Percentiles rank a stretch among this genome's conserved stretches.
phyloP scores from a whole-genome alignment of 2,113 vertebrate species.

The Cygnus atratus region DNA sequence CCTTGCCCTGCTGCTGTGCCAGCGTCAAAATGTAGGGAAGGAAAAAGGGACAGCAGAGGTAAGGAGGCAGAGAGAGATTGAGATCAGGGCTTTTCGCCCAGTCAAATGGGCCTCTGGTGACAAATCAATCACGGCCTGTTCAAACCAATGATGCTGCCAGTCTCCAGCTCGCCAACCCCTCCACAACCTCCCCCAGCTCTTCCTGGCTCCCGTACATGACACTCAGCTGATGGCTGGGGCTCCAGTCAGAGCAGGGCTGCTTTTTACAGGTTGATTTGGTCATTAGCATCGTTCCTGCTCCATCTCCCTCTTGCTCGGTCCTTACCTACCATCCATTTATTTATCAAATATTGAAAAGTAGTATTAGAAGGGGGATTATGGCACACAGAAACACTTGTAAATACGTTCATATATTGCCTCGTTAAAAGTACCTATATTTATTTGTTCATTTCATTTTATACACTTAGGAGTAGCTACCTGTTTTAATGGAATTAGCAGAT shows the following conservation, averaged over 20 bases:
- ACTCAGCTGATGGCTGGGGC: constrained; percentile 69
- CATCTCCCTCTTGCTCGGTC: background rate
- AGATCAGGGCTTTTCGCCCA: constrained; percentile 65
- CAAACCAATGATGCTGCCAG: constrained; percentile 72
- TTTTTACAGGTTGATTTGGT: constrained; percentile 62
- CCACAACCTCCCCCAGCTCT: constrained; percentile 56
- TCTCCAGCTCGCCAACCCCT: constrained; percentile 54
- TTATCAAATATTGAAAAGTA: constrained; percentile 16
- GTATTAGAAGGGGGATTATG: background rate
- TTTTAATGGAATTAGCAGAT: background rate
- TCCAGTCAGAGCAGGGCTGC: constrained; percentile 59
- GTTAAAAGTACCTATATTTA: background rate
- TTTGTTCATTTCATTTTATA: background rate
- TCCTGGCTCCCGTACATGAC: constrained; percentile 44
- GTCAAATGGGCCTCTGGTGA: constrained; percentile 73
- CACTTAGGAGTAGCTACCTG: background rate
- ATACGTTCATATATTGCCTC: background rate
- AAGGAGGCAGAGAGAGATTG: constrained; percentile 49
- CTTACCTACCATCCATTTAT: background rate
- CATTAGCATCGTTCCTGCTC: constrained; percentile 53
- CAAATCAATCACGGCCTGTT: constrained; percentile 76
- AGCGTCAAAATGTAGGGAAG: background rate
- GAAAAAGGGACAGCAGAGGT: constrained; percentile 22
- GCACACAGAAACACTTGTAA: background rate
- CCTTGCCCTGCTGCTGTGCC: constrained; percentile 70